Evolutionary conservation across 2,797 vertebrate genomes (phyloP).

Genomic region (Pachyuromys duprasi): DNA sequence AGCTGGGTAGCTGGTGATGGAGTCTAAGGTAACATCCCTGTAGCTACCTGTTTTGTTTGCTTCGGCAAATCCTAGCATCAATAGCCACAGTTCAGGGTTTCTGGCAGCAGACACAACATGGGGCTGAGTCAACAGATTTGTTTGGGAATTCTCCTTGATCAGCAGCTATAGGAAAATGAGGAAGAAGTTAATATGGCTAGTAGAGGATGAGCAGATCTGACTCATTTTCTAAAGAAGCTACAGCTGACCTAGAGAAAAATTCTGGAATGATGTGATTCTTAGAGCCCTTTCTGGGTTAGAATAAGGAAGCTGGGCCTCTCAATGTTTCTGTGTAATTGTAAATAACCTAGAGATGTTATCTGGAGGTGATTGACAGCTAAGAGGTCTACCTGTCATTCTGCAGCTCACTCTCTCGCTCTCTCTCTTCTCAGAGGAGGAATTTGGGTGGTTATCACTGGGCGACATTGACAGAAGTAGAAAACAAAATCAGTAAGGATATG

Average conservation of each 20-base stretch:
- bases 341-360: not conserved
- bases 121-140: not conserved
- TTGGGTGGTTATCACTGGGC: not conserved
- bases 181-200: not conserved
- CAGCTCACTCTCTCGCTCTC: too few relatives aligned
- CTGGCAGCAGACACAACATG: not conserved
- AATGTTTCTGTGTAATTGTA: not conserved
- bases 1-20: not conserved
- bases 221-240: not conserved
- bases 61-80: not conserved
- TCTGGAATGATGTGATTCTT: not conserved
- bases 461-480: conserved; percentile 25
- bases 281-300: not conserved
- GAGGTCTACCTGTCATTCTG: not conserved
- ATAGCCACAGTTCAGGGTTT: not conserved
- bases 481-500: not conserved
- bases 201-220: not conserved
- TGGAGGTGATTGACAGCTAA: not conserved
- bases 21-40: not conserved
- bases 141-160: not conserved
- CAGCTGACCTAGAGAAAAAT: not conserved
- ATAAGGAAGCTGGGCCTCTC: not conserved
- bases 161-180: not conserved
- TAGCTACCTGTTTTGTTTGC: not conserved
- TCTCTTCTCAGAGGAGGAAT: not conserved